Conservation (phyloP, 92 coral and sea anemone genomes). For the Phenganax stokvisi region DNA sequence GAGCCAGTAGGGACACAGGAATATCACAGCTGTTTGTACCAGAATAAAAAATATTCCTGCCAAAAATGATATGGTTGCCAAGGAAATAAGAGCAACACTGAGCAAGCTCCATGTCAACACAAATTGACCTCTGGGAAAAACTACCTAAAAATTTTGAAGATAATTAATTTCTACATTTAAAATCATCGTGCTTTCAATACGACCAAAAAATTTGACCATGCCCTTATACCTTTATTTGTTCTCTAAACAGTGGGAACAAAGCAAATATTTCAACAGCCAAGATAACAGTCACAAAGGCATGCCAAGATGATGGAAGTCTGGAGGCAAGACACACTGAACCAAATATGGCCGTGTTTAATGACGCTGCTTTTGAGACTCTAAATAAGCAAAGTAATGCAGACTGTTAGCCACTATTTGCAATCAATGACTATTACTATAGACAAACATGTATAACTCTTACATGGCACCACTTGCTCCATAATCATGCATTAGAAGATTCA, state of each 20-base stretch:
- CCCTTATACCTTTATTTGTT: slow-evolving; percentile 71
- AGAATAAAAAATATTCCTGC: slow-evolving; percentile 62
- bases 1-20: slow-evolving; percentile 84
- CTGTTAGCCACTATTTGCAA: not conserved
- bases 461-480: slow-evolving; percentile 92
- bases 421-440: not conserved
- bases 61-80: slow-evolving; percentile 68
- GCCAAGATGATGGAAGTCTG: slow-evolving; percentile 88
- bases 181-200: not conserved
- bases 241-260: slow-evolving; percentile 75
- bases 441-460: slow-evolving; percentile 44
- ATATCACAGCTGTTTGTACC: slow-evolving; percentile 68
- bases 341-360: slow-evolving; percentile 82
- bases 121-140: slow-evolving; percentile 49
- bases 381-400: not conserved
- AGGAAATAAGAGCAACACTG: slow-evolving; percentile 47
- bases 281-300: slow-evolving; percentile 80
- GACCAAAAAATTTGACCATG: not conserved
- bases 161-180: not conserved
- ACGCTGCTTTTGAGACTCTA: slow-evolving; percentile 85
- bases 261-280: slow-evolving; percentile 87
- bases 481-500: slow-evolving; percentile 84
- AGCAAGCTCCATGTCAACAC: slow-evolving; percentile 67
- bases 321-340: slow-evolving; percentile 98
- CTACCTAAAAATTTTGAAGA: slow-evolving; percentile 35